phyloP scores from a whole-genome alignment of 2,888 invertebrate species.

The Drosophila peninsularis region DNA sequence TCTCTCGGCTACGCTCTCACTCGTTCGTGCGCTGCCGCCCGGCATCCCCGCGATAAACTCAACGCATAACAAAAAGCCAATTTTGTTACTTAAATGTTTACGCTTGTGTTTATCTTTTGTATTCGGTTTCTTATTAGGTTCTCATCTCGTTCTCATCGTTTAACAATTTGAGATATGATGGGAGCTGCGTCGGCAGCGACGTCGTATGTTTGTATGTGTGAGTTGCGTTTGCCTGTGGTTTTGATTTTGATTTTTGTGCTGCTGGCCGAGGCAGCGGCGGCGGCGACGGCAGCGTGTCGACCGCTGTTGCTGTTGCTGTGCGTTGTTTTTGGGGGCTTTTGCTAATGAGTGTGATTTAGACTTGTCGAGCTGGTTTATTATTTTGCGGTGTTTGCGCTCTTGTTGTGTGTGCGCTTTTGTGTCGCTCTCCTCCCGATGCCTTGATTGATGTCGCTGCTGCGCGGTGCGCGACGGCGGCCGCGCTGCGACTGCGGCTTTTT shows the following conservation, averaged over 20 bases:
- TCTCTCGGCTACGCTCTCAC: slow-evolving; percentile 12
- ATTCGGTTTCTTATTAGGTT: slow-evolving; percentile 83
- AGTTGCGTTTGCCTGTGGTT: slow-evolving; percentile 47
- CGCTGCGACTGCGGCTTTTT: slow-evolving; percentile 55
- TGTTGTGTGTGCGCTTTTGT: slow-evolving; percentile 75
- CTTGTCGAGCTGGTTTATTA: slow-evolving; percentile 80
- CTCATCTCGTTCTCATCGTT: slow-evolving; percentile 83
- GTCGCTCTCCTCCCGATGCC: slow-evolving; percentile 42
- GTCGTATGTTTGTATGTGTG: slow-evolving; percentile 24
- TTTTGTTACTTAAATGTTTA: slow-evolving; percentile 83
- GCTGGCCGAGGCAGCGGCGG: slow-evolving; percentile 22
- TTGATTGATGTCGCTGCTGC: slow-evolving; percentile 51
- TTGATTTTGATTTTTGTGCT: slow-evolving; percentile 69
- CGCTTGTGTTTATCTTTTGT: slow-evolving; percentile 83
- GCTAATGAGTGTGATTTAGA: slow-evolving; percentile 80
- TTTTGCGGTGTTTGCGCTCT: slow-evolving; percentile 81
- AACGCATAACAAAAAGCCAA: slow-evolving; percentile 81
- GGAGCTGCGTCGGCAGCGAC: slow-evolving; percentile 49
- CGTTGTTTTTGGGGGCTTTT: slow-evolving; percentile 69
- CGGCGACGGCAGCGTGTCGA: slow-evolving; percentile 18
- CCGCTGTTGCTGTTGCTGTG: slow-evolving; percentile 53
- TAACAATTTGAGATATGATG: slow-evolving; percentile 81
- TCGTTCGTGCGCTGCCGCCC: slow-evolving; percentile 24
- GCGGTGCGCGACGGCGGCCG: slow-evolving; percentile 30
- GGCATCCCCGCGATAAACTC: slow-evolving; percentile 30